Evolutionary conservation across 1,140 invertebrate species (phyloP).

Genomic region (Dreissena rostriformis): DNA sequence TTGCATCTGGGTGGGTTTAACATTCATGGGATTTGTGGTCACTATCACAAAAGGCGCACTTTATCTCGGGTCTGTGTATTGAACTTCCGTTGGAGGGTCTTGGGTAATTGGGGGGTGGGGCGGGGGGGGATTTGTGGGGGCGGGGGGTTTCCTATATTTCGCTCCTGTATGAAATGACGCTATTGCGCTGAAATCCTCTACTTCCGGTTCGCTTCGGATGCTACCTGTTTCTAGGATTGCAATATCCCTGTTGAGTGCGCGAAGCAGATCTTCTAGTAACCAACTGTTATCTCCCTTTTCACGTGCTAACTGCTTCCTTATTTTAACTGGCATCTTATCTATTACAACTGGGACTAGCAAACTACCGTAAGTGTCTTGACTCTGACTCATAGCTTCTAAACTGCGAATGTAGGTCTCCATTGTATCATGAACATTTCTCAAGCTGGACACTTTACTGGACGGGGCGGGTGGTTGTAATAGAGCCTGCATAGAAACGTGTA

Average conservation of each 20-base stretch:
- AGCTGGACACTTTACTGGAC: neutral
- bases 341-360: neutral
- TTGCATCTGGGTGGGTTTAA: no score
- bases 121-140: no score
- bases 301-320: neutral
- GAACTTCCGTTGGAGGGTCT: no score
- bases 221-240: no score
- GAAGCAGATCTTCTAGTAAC: neutral
- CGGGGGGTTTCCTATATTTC: no score
- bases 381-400: constrained; percentile 1
- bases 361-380: neutral
- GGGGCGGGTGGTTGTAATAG: neutral
- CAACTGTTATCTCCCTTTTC: neutral
- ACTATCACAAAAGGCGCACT: no score
- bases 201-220: no score
- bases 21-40: no score
- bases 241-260: neutral
- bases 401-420: constrained; percentile 20
- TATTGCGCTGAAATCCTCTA: no score
- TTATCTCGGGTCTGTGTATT: no score
- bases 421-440: neutral
- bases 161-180: no score
- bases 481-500: constrained; percentile 1
- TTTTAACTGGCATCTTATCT: neutral
- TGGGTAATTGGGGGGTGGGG: no score